phyloP scores from a whole-genome alignment of 2,113 vertebrate genomes.

The Mormyrus iriodes region DNA sequence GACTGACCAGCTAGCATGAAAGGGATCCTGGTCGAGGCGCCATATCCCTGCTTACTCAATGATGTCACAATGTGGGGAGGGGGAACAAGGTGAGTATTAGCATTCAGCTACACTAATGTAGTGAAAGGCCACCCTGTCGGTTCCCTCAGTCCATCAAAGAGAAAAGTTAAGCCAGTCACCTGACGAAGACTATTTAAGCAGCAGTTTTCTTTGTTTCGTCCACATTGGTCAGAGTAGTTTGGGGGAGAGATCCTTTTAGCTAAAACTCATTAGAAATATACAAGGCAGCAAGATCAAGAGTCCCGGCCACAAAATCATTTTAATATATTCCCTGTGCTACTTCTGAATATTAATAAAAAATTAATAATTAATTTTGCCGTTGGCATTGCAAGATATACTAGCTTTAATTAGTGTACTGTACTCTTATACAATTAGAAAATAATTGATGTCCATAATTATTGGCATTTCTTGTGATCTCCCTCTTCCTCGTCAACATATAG shows the following conservation, averaged over 20 bases:
- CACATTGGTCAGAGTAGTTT: neutral
- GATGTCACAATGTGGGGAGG: neutral
- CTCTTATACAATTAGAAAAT: constrained; percentile 99
- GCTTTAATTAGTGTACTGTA: constrained; percentile 99
- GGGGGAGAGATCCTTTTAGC: constrained; percentile 47
- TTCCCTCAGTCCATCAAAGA: neutral
- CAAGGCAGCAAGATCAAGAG: constrained; percentile 78
- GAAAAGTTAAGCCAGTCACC: neutral
- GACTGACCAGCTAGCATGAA: neutral
- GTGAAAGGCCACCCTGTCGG: neutral
- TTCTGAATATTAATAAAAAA: constrained; percentile 99
- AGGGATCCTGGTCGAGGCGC: neutral
- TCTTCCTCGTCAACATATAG: constrained; percentile 91
- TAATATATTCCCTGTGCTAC: constrained; percentile 99
- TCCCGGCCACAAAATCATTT: constrained; percentile 88
- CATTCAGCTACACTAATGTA: neutral
- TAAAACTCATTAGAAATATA: constrained; percentile 63
- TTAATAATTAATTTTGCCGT: constrained; percentile 99
- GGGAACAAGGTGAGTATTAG: neutral
- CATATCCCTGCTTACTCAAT: neutral
- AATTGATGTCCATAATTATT: constrained; percentile 95
- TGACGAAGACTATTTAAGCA: neutral
- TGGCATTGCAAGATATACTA: constrained; percentile 99
- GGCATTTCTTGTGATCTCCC: constrained; percentile 84
- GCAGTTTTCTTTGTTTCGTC: neutral